Evolutionary conservation across 2,888 invertebrate species (phyloP), one percentile per base, ranked within the genome.

Genomic region (Hyalella azteca): DNA sequence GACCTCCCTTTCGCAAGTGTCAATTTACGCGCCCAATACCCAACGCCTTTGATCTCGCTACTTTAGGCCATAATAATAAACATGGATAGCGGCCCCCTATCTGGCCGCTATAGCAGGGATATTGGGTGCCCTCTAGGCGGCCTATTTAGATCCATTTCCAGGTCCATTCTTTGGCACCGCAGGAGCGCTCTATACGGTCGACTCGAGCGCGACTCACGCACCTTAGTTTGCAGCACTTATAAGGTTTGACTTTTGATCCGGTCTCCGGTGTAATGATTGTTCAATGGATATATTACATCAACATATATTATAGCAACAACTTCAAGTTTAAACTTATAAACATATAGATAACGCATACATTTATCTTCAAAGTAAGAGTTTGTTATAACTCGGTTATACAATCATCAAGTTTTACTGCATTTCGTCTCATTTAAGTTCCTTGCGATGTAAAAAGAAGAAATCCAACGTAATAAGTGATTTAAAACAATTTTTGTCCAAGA

Each of bases 21-120:
- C 66, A 66, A 66, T 66, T 66, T 66, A 66, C 66, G 66, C 66
- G 66, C 66, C 66, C 66, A 66, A 66, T 66, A 66, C 66, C 66
- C 66, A 39, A 66, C 66, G 66, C 66, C 66, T 66, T 66, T 66
- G 66, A 66, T 66, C 66, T 66, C 66, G 66, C 66, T 66, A 66
- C 66, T 66, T 66, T 66, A 39, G 66, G 66, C 66, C 66, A 66
- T 66, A 66, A 66, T 66, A 66, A 66, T 66, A 66, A 66, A 66
- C 66, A 66, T 66, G 66, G 66, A 66, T 66, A 66, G 66, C 66
- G 29, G 29, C 66, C 66, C 39, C 66, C 66, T 66, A 66, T 66
- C 66, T 66, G 66, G 66, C 5, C 66, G 66, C 66, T 66, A 66
- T 66, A 66, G 66, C 66, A 32, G 66, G 66, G 66, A 66, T 66